phyloP scores from a whole-genome alignment of 2,888 invertebrate genomes.

The Standfussiana lucernea region DNA sequence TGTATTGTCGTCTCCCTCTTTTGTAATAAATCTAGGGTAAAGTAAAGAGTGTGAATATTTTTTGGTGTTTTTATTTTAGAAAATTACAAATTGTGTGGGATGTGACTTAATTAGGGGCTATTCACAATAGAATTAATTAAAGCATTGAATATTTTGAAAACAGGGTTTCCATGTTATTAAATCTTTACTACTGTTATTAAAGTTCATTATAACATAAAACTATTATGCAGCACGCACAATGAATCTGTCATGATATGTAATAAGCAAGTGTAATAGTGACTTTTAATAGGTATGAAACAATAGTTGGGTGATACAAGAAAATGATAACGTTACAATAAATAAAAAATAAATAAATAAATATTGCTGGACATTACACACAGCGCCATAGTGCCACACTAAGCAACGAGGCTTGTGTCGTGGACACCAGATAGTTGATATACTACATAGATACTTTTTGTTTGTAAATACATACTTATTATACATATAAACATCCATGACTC shows the following conservation, averaged over 20 bases:
- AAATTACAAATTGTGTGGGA: constrained; percentile 26
- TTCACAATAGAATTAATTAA: constrained; percentile 19
- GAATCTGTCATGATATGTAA: neutral
- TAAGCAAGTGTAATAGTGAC: neutral
- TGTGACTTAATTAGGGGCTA: constrained; percentile 15
- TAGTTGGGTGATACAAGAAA: neutral
- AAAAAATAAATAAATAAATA: too few relatives aligned
- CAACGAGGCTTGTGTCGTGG: too few relatives aligned
- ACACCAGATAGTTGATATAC: too few relatives aligned
- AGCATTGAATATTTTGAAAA: constrained; percentile 9
- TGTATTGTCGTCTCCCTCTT: constrained; percentile 68
- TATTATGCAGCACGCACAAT: neutral
- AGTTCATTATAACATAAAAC: neutral
- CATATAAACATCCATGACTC: too few relatives aligned
- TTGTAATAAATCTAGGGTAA: constrained; percentile 12
- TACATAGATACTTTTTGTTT: too few relatives aligned
- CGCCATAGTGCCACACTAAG: too few relatives aligned
- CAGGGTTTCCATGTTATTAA: neutral
- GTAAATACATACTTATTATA: too few relatives aligned
- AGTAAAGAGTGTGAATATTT: constrained; percentile 50
- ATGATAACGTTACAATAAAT: neutral
- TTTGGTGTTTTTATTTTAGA: constrained; percentile 25
- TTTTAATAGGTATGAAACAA: neutral
- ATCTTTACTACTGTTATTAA: constrained; percentile 1
- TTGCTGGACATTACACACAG: too few relatives aligned